Conservation (phyloP, 2,797 vertebrate species). For the Cryptoblepharus egeriae region DNA sequence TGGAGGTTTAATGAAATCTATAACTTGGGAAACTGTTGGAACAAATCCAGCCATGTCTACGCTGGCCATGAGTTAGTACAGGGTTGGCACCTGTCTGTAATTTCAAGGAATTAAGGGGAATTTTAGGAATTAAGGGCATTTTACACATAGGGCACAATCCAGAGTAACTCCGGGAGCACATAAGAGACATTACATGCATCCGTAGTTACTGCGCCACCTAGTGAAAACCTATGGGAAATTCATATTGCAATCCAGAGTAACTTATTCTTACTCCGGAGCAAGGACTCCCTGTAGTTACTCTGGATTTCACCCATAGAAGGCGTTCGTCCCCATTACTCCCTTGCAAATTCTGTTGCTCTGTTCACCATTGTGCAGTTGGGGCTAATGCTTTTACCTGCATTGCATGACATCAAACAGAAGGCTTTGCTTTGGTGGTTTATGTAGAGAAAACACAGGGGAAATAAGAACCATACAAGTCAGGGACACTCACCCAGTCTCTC, state of each 20-base stretch:
- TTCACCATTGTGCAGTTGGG: background rate
- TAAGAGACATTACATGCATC: too few relatives aligned
- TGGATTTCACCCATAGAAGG: too few relatives aligned
- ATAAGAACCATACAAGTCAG: background rate
- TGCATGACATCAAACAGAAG: background rate
- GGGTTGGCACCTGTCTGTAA: background rate
- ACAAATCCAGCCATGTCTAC: background rate
- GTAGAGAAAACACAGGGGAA: background rate
- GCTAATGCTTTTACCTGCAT: background rate
- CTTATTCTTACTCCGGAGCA: too few relatives aligned
- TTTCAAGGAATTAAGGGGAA: too few relatives aligned
- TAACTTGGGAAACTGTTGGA: background rate
- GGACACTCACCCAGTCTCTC: background rate
- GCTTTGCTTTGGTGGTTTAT: background rate
- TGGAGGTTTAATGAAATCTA: background rate
- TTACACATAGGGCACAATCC: too few relatives aligned
- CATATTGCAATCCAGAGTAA: too few relatives aligned
- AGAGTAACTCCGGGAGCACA: too few relatives aligned
- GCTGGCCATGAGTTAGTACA: background rate
- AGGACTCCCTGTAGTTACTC: too few relatives aligned
- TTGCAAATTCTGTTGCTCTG: background rate
- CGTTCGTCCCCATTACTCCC: too few relatives aligned
- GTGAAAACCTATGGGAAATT: too few relatives aligned
- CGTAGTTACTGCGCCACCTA: too few relatives aligned
- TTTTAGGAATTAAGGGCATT: too few relatives aligned